Conservation (phyloP, 2,888 invertebrate species). For the Pseudoips prasinana region DNA sequence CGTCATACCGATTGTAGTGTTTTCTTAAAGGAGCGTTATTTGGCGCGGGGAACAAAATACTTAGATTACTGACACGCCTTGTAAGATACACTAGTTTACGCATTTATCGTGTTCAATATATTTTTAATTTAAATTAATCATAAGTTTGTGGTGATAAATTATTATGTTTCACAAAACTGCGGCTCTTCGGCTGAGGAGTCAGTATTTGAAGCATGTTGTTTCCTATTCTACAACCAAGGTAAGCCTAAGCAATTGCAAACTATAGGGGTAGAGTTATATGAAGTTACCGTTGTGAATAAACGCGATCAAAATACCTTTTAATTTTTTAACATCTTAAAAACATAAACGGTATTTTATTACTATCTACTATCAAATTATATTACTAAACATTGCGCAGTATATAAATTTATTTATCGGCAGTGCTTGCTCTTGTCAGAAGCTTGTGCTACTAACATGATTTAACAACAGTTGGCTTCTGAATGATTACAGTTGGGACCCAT, state of each 20-base stretch:
- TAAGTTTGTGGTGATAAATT: constrained; percentile 19
- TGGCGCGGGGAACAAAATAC: constrained; percentile 27
- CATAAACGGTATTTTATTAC: not conserved
- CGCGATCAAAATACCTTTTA: not conserved
- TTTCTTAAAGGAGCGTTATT: constrained; percentile 49
- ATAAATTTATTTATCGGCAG: not conserved
- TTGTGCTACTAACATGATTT: too few species aligned
- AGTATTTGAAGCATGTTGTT: constrained; percentile 50
- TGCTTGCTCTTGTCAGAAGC: too few species aligned
- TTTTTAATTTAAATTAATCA: constrained; percentile 36
- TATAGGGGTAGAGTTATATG: not conserved
- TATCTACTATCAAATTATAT: not conserved
- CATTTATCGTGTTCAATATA: constrained; percentile 29
- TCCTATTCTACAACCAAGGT: constrained; percentile 64
- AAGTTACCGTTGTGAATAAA: not conserved
- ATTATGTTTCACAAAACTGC: constrained; percentile 63
- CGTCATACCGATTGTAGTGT: constrained; percentile 49
- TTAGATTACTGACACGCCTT: constrained; percentile 43
- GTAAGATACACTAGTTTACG: constrained; percentile 41
- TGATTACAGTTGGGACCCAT: too few species aligned
- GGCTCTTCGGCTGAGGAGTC: constrained; percentile 53
- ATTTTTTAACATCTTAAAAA: not conserved
- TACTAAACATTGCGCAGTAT: not conserved
- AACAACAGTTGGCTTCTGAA: too few species aligned
- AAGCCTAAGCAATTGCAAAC: constrained; percentile 17